Conservation (phyloP, 2,113 vertebrate species). For the Desmodus rotundus region DNA sequence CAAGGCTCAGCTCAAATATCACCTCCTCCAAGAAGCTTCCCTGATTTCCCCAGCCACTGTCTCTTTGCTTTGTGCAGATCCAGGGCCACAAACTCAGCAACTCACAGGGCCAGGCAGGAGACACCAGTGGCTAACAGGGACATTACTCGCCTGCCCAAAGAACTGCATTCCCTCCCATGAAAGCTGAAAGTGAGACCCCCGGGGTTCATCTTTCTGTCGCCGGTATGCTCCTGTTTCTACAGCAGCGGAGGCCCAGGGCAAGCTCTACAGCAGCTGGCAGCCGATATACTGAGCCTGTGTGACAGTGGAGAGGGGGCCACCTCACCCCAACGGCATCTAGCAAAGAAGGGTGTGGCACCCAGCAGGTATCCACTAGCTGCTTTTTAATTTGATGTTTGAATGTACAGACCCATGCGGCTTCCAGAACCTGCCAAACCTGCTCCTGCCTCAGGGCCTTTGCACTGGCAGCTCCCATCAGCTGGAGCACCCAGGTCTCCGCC, state of each 20-base stretch:
- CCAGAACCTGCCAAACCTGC: not conserved
- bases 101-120: not conserved
- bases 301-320: not conserved
- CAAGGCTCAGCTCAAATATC: not conserved
- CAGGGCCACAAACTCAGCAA: not conserved
- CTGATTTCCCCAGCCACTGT: not conserved
- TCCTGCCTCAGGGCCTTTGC: conserved; percentile 24
- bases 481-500: not conserved
- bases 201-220: not conserved
- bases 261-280: rapidly evolving
- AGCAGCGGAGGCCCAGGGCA: not conserved
- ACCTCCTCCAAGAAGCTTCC: not conserved
- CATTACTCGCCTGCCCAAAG: not conserved
- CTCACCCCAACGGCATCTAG: not conserved
- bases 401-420: not conserved
- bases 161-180: rapidly evolving
- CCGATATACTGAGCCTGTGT: not conserved
- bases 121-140: not conserved
- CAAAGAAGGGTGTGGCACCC: not conserved
- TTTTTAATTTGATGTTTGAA: not conserved
- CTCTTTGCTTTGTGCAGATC: not conserved
- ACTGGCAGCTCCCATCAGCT: not conserved
- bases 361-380: not conserved
- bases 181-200: no score
- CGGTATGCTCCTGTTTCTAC: not conserved